Percentiles rank a stretch among this genome's conserved stretches.
phyloP scores from a whole-genome alignment of 2,113 vertebrate genomes.

The Hypocryptadius cinnamomeus region DNA sequence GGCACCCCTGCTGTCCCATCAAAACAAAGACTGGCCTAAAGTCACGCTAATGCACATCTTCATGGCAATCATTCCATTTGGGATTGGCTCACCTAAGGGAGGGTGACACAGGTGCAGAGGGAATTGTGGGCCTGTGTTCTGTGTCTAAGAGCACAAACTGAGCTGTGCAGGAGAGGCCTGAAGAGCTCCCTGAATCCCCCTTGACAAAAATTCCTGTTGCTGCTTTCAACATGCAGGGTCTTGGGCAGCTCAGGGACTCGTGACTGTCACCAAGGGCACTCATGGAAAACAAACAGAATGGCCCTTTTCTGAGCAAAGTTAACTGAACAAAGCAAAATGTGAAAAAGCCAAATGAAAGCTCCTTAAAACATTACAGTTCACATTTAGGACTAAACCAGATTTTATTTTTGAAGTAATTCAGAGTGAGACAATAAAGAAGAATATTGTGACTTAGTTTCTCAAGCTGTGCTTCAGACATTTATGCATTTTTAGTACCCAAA shows the following conservation, averaged over 20 bases:
- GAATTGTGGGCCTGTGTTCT: not conserved
- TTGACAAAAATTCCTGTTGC: not conserved
- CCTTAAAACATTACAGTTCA: not conserved
- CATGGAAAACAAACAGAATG: not conserved
- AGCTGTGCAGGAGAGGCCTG: too few relatives aligned
- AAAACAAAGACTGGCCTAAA: not conserved
- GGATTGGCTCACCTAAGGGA: not conserved
- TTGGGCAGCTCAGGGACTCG: not conserved
- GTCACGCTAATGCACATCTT: not conserved
- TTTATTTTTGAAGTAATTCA: not conserved
- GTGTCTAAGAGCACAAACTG: not conserved
- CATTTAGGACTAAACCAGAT: not conserved
- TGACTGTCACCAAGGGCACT: not conserved
- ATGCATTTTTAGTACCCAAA: not conserved
- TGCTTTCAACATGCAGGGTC: not conserved
- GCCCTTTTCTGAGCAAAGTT: not conserved
- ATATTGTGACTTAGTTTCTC: not conserved
- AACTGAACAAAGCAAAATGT: not conserved
- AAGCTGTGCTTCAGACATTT: not conserved
- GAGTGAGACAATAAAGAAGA: not conserved
- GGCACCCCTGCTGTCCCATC: not conserved
- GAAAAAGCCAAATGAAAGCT: not conserved
- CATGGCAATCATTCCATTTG: not conserved
- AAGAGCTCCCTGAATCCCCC: not conserved
- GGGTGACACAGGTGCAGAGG: not conserved